Evolutionary conservation across 2,797 vertebrate species (phyloP).

Genomic region (Xenops minutus): DNA sequence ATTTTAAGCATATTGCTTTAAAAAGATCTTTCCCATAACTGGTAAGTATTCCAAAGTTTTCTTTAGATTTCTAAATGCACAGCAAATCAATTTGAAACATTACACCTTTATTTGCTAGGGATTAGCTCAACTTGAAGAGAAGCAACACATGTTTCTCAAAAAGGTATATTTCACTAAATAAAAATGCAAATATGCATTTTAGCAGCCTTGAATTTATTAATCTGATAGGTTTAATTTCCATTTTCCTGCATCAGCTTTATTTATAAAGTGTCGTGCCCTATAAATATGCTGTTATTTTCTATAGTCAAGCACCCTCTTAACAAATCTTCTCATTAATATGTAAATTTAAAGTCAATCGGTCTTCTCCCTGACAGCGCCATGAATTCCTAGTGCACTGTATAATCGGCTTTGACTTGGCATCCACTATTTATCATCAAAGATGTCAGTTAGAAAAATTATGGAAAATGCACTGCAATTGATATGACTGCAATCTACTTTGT

Average conservation of each 20-base stretch:
- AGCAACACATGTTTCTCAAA: conserved; percentile 31
- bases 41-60: not conserved
- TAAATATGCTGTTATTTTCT: conserved; percentile 97
- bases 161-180: conserved; percentile 89
- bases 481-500: conserved; percentile 85
- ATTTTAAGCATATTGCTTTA: not conserved
- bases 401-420: conserved; percentile 97
- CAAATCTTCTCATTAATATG: conserved; percentile 99
- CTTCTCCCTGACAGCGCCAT: conserved; percentile 90
- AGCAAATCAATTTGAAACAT: not conserved
- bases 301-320: conserved; percentile 96
- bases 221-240: conserved; percentile 99
- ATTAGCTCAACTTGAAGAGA: conserved; percentile 62
- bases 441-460: conserved; percentile 89
- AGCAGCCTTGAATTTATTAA: conserved; percentile 96
- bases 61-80: not conserved
- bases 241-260: conserved; percentile 99
- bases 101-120: conserved; percentile 42
- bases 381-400: conserved; percentile 93
- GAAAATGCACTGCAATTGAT: conserved; percentile 83
- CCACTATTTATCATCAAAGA: conserved; percentile 88
- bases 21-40: not conserved
- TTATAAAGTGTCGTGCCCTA: conserved; percentile 99
- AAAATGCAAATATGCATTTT: conserved; percentile 97
- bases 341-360: conserved; percentile 99